Evolutionary conservation across 2,888 invertebrate genomes (phyloP).

Genomic region (Acronicta aceris): DNA sequence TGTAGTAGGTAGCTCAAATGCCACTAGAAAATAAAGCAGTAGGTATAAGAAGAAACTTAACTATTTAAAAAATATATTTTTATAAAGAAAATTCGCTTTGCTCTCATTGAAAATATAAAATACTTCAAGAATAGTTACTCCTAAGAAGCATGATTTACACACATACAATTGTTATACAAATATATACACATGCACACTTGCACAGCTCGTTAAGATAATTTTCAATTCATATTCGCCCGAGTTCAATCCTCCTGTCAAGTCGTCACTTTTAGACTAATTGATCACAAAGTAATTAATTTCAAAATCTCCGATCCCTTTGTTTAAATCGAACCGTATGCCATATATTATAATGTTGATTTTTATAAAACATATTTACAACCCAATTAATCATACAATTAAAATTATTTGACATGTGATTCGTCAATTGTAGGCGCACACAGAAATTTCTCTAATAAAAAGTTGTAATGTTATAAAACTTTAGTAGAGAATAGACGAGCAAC

Average conservation of each 20-base stretch:
- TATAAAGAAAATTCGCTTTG: no score
- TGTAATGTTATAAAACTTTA: conserved; percentile 27
- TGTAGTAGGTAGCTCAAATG: no score
- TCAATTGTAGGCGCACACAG: conserved; percentile 60
- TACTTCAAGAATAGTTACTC: background rate
- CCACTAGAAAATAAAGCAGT: no score
- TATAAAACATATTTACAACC: conserved; percentile 44
- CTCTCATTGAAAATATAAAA: no score
- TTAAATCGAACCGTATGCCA: conserved; percentile 49
- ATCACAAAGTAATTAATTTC: conserved; percentile 51
- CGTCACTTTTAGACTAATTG: conserved; percentile 51
- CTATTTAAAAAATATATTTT: no score
- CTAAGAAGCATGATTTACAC: background rate
- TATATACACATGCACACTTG: background rate
- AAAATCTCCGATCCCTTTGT: conserved; percentile 31
- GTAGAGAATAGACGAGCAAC: conserved; percentile 33
- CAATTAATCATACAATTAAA: conserved; percentile 74
- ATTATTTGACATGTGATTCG: conserved; percentile 68
- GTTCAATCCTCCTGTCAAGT: conserved; percentile 44
- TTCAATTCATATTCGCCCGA: conserved; percentile 25
- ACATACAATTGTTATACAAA: background rate
- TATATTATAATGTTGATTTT: conserved; percentile 53
- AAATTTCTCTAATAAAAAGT: conserved; percentile 56
- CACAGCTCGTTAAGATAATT: conserved; percentile 24
- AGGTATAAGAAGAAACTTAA: no score